phyloP scores from a whole-genome alignment of 1,140 invertebrate species.

The Papilio dardanus region DNA sequence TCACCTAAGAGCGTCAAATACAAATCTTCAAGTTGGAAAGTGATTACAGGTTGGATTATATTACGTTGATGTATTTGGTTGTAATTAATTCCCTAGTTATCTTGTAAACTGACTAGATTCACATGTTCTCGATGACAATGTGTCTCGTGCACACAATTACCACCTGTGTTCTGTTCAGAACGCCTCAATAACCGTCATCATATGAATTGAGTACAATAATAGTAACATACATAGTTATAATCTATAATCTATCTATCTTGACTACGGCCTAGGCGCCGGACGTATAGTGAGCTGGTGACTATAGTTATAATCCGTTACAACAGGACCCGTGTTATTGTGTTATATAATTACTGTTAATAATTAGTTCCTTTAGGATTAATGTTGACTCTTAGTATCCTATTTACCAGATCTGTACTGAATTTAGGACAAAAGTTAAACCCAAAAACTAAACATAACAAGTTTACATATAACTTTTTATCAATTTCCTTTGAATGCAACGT shows the following conservation, averaged over 20 bases:
- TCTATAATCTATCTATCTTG: no score
- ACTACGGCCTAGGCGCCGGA: no score
- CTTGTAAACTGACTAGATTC: neutral
- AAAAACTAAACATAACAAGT: no score
- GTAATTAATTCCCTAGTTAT: neutral
- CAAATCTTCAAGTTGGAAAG: no score
- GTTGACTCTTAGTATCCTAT: neutral
- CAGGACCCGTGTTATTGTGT: neutral
- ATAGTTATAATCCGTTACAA: neutral
- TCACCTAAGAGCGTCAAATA: no score
- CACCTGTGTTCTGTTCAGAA: neutral
- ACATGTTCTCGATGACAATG: neutral
- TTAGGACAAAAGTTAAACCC: no score
- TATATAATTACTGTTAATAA: neutral
- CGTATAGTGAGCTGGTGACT: no score
- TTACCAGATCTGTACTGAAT: no score
- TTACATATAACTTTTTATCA: no score
- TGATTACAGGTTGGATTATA: neutral
- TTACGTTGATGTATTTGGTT: no score
- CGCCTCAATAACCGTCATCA: neutral
- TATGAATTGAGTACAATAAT: conserved; percentile 9
- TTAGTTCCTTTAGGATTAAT: neutral
- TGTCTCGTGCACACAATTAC: conserved; percentile 8
- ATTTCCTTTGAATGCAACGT: no score
- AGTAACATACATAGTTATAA: neutral